Evolutionary conservation across 2,888 invertebrate genomes (phyloP), one percentile per base, ranked within the genome.

Genomic region (Cantharis lateralis): DNA sequence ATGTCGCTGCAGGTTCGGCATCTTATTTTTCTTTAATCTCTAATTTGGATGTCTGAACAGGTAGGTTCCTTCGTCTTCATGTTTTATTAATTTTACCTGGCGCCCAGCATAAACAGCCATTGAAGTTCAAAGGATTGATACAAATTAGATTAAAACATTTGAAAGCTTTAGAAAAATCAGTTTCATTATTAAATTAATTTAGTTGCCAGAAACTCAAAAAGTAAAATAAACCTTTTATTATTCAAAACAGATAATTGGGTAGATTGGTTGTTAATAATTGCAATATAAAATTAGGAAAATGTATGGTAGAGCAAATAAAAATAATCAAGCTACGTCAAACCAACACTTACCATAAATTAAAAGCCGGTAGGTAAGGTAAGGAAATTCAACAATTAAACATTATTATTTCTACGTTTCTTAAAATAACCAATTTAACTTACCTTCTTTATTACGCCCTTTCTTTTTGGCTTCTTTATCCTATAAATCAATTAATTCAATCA

Each of bases 371-470:
- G 74, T 76, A 78, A 68, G 78, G 78, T 76, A 75, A 78, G 76
- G 75, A 78, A 78, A 78, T 78, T 63, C 68, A 76, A 76, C 66
- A 75, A 74, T 74, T 73, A 76, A 78, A 78, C 16, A 68, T 75
- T 75, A 70, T 74, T 76, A 73, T 48, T 79, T 71, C 64, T 66
- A 63, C 63, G 32, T 16, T 77, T 70, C 75, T 74, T 78, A 73
- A 77, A 81, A 73, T 76, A 80, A 82, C 76, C 77, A 78, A 64
- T 28, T 75, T 80, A 83, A 89, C 91, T 91, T 91, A 96, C 96
- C 96, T 94, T 96, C 96, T 91, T 96, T 96, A 87, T 95, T 95
- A 88, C 95, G 92, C 85, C 93, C 94, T 88, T 95, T 96, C 91
- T 95, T 95, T 89, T 95, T 95, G 78, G 91, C 92, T 85, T 95